phyloP scores from a whole-genome alignment of 1,140 invertebrate species.

The Alviniconcha marisindica region DNA sequence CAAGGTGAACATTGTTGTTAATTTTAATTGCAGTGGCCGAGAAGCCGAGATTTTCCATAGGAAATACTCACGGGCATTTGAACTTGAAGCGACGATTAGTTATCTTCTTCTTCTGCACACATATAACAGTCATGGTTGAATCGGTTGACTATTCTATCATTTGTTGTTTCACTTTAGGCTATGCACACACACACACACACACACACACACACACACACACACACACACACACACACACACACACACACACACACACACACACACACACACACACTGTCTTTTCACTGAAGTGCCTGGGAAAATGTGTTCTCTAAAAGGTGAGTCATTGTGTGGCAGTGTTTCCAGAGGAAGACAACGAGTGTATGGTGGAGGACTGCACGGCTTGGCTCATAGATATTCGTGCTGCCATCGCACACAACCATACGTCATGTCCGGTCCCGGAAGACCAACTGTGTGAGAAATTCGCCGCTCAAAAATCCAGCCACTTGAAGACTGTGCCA shows the following conservation, averaged over 20 bases:
- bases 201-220: no score
- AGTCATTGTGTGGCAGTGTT: conserved; percentile 11
- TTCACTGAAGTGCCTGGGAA: neutral
- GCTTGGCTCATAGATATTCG: neutral
- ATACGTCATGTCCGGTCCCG: neutral
- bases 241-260: no score
- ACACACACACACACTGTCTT: neutral
- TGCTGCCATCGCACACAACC: neutral
- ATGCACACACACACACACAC: neutral
- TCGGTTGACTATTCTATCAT: no score
- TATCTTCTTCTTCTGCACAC: no score
- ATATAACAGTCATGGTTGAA: no score
- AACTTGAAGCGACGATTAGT: no score
- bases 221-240: no score
- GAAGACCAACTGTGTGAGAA: neutral
- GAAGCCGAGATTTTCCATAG: no score
- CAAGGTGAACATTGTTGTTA: no score
- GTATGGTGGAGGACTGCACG: neutral
- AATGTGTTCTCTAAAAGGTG: neutral
- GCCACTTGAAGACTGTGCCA: neutral
- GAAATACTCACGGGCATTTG: no score
- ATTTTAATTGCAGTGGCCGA: no score
- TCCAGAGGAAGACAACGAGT: neutral
- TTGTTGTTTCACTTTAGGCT: neutral
- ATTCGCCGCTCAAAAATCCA: neutral